Evolutionary conservation across 2,113 vertebrate genomes (phyloP), one percentile per base, ranked within the genome.

Genomic region (Nibea coibor): DNA sequence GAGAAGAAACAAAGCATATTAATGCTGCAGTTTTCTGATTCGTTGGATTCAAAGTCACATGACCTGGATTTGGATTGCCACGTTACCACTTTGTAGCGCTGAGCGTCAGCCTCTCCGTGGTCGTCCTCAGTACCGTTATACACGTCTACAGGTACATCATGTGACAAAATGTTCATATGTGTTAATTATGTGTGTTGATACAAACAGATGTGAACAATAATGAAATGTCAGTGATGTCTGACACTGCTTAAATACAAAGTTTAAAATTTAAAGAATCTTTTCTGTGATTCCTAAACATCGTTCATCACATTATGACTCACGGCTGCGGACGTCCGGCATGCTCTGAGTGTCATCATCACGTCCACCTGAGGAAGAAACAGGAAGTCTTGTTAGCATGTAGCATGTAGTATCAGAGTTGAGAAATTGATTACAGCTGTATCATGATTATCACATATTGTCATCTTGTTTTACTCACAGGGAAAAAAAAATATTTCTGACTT

Each of bases 281-380:
- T 39, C 35, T 39, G 35, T 39, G 35, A 39, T 39, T 39, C 8
- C 7, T 39, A 39, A 8, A 8, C 35, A 39, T 39, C 35, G 7
- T 39, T 39, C 35, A 39, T 9, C 7, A 39, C 7, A 39, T 9
- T 39, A 7, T 0, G 16, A 91, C 95, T 95, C 72, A 96, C 95
- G 64, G 72, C 87, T 88, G 74, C 79, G 93, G 57, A 94, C 87
- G 11, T 95, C 95, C 0, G 95, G 94, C 94, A 94, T 95, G 54
- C 93, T 95, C 79, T 93, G 93, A 19, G 94, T 94, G 78, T 96
- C 94, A 26, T 95, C 93, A 12, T 95, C 95, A 59, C 89, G 92
- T 0, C 88, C 79, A 28, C 92, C 94, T 95, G 88, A 15, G 39
- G n/a, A 61, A 72, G 2, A 81, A 73, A 78, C 47, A 19, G 10